These are phyloP conservation scores for Eilema caniola DNA, from an alignment of 2,888 invertebrate species.

Conservation along the genomic window DNA sequence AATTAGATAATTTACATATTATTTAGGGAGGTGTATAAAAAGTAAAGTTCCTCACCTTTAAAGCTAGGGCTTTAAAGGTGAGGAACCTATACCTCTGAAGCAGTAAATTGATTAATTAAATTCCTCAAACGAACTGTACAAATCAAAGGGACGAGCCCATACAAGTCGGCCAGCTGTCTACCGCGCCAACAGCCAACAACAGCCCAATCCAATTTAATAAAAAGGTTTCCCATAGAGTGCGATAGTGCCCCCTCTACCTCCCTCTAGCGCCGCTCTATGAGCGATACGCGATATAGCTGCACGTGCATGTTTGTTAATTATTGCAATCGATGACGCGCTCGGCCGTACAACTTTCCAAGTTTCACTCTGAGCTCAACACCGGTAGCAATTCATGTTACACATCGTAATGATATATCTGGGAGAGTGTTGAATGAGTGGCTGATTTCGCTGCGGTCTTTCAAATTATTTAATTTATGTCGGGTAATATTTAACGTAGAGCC, in stretches of 20 bases:
- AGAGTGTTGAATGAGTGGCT: neutral
- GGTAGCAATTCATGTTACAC: conserved; percentile 40
- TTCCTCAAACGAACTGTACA: conserved; percentile 68
- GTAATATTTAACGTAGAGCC: too few species aligned
- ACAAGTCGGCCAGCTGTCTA: conserved; percentile 78
- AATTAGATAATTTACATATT: too few species aligned
- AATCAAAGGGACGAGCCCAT: conserved; percentile 81
- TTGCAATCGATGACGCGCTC: conserved; percentile 64
- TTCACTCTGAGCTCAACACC: conserved; percentile 52
- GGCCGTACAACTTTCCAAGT: conserved; percentile 64
- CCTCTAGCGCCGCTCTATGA: conserved; percentile 29
- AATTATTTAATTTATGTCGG: too few species aligned
- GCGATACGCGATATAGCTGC: conserved; percentile 48
- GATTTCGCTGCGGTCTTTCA: neutral
- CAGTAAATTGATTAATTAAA: conserved; percentile 75
- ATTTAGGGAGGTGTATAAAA: too few species aligned
- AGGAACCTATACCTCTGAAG: conserved; percentile 24
- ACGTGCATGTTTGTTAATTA: conserved; percentile 58
- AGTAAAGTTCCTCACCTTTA: neutral
- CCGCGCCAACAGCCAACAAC: conserved; percentile 42
- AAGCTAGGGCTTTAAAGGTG: too few species aligned
- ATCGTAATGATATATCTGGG: conserved; percentile 25
- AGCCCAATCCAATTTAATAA: conserved; percentile 78
- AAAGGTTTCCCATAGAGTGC: conserved; percentile 82
- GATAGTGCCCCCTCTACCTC: conserved; percentile 27